Evolutionary conservation across 2,797 vertebrate genomes (phyloP), one percentile per base, ranked within the genome.

Genomic region (Vipera latastei): DNA sequence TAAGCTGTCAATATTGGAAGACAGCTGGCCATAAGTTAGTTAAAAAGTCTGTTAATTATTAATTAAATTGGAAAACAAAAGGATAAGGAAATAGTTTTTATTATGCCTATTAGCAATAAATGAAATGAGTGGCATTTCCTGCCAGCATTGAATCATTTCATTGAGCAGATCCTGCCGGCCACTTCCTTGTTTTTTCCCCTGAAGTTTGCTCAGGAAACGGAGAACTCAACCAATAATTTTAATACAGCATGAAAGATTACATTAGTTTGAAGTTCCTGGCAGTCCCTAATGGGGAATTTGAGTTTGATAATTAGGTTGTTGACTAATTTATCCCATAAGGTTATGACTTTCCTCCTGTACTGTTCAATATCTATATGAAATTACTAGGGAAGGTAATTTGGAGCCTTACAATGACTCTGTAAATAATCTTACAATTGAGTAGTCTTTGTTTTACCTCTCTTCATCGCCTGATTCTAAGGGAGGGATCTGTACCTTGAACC

Each of bases 191-290:
- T 32, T 89, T 89, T 22, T 48, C 53, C 3, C 28, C 4, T 85
- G 22, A 2, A 26, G 61, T 53, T 89, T 69, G 28, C 32, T 56
- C 18, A 56, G 11, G 38, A 53, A 53, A 7, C 51, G 38, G 22
- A 56, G 2, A 89, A 26, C 1, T 9, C 9, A 89, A 6, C 0
- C 69, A 57, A 83, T 83, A 22, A 6, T 69, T 90, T 78, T 91
- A 89, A 89, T n/a, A 25, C 0, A 0, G 0, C 51, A 83, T 85
- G 28, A 73, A 38, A 18, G 2, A 78, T 22, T 48, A 60, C 2
- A 0, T 90, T 93, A 9, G 18, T 78, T 78, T 78, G 16, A 44
- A 38, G 92, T 61, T 92, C 0, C 0, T 89, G 28, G 2, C 26
- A 2, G 3, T 28, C 7, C 32, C 69, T 78, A 78, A 9, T 38